phyloP scores from a whole-genome alignment of 1,140 invertebrate genomes.

The Zaprionus lachaisei region DNA sequence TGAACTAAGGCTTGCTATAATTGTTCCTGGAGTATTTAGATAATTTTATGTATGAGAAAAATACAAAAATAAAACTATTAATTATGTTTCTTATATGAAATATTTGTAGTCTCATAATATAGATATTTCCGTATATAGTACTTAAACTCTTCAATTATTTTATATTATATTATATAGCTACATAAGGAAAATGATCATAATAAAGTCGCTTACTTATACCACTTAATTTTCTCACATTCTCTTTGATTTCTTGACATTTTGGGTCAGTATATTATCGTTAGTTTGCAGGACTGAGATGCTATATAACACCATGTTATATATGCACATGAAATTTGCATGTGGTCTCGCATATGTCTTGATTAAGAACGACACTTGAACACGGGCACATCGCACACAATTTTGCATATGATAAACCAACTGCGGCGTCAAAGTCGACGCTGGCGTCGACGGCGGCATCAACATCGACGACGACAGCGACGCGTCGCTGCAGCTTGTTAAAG shows the following conservation, averaged over 20 bases:
- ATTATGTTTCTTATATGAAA: neutral
- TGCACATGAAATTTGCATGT: slow-evolving; percentile 17
- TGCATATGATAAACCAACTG: slow-evolving; percentile 49
- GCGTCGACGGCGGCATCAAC: neutral
- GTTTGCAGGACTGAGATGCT: neutral
- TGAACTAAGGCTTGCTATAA: neutral
- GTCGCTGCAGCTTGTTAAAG: slow-evolving; percentile 37
- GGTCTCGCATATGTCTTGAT: slow-evolving; percentile 57
- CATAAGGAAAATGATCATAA: too few species aligned
- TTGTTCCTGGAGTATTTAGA: neutral
- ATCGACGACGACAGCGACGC: slow-evolving; percentile 11
- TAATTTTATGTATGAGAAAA: neutral
- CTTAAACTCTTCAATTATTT: too few species aligned
- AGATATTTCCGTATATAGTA: too few species aligned
- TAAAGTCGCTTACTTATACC: neutral
- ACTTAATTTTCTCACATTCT: neutral
- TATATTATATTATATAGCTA: too few species aligned
- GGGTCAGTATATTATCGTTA: neutral
- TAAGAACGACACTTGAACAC: slow-evolving; percentile 62
- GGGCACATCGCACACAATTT: slow-evolving; percentile 52
- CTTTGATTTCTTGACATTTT: too few species aligned
- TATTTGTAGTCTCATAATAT: neutral
- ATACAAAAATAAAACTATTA: neutral
- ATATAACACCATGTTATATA: neutral
- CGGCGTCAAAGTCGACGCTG: slow-evolving; percentile 15